Percentiles rank a stretch among this genome's conserved stretches.
These are phyloP conservation scores for Polia nebulosa DNA, from an alignment of 2,888 invertebrate genomes.

Conservation along the genomic window DNA sequence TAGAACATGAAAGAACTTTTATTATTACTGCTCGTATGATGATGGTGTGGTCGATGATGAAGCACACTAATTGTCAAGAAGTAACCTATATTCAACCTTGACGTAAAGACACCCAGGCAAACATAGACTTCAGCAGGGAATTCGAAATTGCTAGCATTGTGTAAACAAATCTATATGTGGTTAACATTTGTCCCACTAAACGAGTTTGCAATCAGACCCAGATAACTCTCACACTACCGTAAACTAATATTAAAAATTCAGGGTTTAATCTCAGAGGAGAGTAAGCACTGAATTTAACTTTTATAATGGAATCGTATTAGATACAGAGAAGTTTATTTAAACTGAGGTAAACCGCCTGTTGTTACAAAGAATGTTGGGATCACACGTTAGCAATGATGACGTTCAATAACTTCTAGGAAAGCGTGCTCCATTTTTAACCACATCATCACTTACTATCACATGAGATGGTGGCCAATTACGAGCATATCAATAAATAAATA, in stretches of 20 bases:
- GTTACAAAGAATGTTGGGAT: background rate
- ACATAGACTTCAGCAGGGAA: background rate
- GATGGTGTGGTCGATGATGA: too few species aligned
- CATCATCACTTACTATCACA: too few species aligned
- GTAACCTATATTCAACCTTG: too few species aligned
- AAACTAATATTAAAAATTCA: constrained; percentile 59
- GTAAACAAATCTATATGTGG: constrained; percentile 39
- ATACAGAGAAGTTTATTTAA: constrained; percentile 1
- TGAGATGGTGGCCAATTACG: too few species aligned
- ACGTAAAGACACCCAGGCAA: too few species aligned
- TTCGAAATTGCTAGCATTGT: background rate
- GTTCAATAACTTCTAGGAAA: too few species aligned
- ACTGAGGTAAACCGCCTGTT: too few species aligned
- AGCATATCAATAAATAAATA: too few species aligned
- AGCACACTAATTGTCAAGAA: too few species aligned
- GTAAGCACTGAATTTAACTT: constrained; percentile 36
- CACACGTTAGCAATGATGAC: background rate
- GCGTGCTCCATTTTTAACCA: too few species aligned
- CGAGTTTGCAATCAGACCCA: constrained; percentile 39
- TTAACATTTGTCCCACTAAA: constrained; percentile 37
- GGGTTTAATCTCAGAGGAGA: constrained; percentile 44
- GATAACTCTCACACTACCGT: constrained; percentile 41
- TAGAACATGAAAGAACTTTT: too few species aligned
- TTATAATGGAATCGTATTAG: constrained; percentile 36
- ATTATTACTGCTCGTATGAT: too few species aligned